These are phyloP conservation scores for Tuta absoluta DNA, from an alignment of 2,888 invertebrate species.

Conservation along the genomic window DNA sequence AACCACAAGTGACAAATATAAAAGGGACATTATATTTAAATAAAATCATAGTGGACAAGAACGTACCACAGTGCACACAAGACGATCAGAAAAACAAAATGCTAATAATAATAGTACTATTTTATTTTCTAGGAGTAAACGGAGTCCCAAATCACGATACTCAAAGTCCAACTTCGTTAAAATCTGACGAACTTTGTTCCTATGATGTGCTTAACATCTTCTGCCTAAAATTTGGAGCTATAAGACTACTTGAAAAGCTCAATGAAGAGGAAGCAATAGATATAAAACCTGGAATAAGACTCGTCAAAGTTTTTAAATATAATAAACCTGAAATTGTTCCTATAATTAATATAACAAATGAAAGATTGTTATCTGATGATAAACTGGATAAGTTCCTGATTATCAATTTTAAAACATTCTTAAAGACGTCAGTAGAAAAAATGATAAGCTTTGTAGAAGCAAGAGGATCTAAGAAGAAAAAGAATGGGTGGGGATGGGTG, in stretches of 20 bases:
- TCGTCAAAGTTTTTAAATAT: slow-evolving; percentile 84
- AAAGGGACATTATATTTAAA: slow-evolving; percentile 53
- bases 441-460: slow-evolving; percentile 72
- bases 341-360: slow-evolving; percentile 74
- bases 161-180: slow-evolving; percentile 32
- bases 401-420: slow-evolving; percentile 84
- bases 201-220: slow-evolving; percentile 54
- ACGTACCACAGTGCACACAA: slow-evolving; percentile 47
- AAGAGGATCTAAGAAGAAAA: slow-evolving; percentile 62
- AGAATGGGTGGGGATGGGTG: slow-evolving; percentile 72
- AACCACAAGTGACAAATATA: slow-evolving; percentile 66
- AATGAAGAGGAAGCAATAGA: slow-evolving; percentile 56
- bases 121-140: slow-evolving; percentile 43
- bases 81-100: slow-evolving; percentile 43
- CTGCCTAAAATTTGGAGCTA: slow-evolving; percentile 58
- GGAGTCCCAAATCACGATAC: slow-evolving; percentile 51
- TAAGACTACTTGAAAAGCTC: slow-evolving; percentile 54
- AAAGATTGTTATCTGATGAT: slow-evolving; percentile 85
- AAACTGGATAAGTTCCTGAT: slow-evolving; percentile 86
- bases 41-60: slow-evolving; percentile 48
- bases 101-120: slow-evolving; percentile 45
- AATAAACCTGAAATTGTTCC: slow-evolving; percentile 80
- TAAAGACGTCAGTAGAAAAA: slow-evolving; percentile 83
- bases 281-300: slow-evolving; percentile 73
- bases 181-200: slow-evolving; percentile 54